Evolutionary conservation across 2,797 vertebrate genomes (phyloP).

Genomic region (Lepidocolaptes lacrymiger): DNA sequence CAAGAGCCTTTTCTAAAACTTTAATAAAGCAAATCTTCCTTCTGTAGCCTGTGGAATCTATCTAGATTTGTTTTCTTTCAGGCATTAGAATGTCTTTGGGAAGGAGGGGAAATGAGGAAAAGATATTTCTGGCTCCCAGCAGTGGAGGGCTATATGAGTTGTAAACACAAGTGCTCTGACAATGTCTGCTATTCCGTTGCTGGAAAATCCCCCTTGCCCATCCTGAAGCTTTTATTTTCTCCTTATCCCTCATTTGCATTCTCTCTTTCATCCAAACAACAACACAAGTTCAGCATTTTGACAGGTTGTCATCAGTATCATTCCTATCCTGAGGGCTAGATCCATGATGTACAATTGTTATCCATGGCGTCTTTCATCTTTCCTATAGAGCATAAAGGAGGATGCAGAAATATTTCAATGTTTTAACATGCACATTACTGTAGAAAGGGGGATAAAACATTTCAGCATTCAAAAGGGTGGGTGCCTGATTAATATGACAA

Average conservation of each 20-base stretch:
- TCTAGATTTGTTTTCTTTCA: background rate
- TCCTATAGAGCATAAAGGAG: background rate
- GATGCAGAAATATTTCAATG: background rate
- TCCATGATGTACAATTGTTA: background rate
- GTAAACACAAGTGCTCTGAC: slow-evolving; percentile 13
- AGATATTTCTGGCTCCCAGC: background rate
- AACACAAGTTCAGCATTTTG: slow-evolving; percentile 1
- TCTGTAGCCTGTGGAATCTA: background rate
- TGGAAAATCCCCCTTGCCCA: slow-evolving; percentile 22
- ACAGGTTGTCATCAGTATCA: slow-evolving; percentile 43
- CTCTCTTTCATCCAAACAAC: slow-evolving; percentile 40
- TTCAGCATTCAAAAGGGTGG: slow-evolving; percentile 8
- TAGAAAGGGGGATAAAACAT: background rate
- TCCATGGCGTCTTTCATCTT: slow-evolving; percentile 40
- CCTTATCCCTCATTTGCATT: slow-evolving; percentile 53
- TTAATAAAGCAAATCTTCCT: slow-evolving; percentile 1
- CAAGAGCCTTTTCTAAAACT: background rate
- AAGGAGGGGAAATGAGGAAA: slow-evolving; percentile 2
- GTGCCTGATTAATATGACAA: slow-evolving; percentile 19
- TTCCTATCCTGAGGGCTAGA: slow-evolving; percentile 53
- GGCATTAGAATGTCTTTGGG: background rate
- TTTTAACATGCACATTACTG: background rate
- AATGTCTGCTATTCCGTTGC: background rate
- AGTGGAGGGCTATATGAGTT: background rate
- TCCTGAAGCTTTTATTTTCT: slow-evolving; percentile 35